Conservation (phyloP, 2,113 vertebrate genomes). For the Seriola dumerili region DNA sequence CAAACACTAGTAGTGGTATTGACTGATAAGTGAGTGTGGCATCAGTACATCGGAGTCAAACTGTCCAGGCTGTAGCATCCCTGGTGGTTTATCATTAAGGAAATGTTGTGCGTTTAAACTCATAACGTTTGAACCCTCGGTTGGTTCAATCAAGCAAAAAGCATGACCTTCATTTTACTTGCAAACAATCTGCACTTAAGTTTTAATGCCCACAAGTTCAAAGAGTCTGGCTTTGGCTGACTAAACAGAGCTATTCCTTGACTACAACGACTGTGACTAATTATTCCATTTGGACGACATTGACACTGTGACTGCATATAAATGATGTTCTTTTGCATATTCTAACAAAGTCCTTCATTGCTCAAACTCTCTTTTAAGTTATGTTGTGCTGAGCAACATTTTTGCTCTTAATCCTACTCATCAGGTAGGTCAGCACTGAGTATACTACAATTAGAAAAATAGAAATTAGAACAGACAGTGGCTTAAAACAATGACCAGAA, state of each 20-base stretch:
- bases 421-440: background rate
- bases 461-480: background rate
- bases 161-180: slow-evolving; percentile 52
- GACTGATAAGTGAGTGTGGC: background rate
- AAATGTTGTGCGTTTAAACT: slow-evolving; percentile 10
- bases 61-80: background rate
- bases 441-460: background rate
- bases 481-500: background rate
- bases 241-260: slow-evolving; percentile 20
- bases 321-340: slow-evolving; percentile 36
- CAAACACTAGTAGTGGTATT: background rate
- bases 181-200: slow-evolving; percentile 24
- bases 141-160: slow-evolving; percentile 14
- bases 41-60: background rate
- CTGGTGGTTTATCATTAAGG: rapidly evolving
- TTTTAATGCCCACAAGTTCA: slow-evolving; percentile 39
- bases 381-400: background rate
- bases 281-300: slow-evolving; percentile 44
- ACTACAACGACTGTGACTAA: slow-evolving; percentile 40
- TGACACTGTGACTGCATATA: slow-evolving; percentile 39
- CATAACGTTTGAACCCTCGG: slow-evolving; percentile 1
- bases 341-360: slow-evolving; percentile 34
- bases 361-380: slow-evolving; percentile 23
- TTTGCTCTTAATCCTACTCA: background rate
- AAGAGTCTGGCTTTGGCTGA: slow-evolving; percentile 24